A percentile compares a stretch with the other conserved stretches of the same genome.
Conservation (phyloP, 2,113 vertebrate species). For the Bos taurus region ARS-UCD2.0 NC_037330.1:112676501-112677000, state of each 20-base stretch:
- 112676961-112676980: neutral
- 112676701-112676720: rapidly evolving
- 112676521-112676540: neutral
- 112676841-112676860: neutral
- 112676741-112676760: rapidly evolving
- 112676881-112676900: neutral
- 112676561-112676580: neutral
- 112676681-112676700: neutral
- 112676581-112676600: neutral
- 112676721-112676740: rapidly evolving
- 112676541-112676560: neutral
- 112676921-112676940: neutral
- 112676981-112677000: rapidly evolving
- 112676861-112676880: neutral
- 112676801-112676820: neutral
- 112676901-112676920: neutral
- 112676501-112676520: rapidly evolving
- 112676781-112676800: neutral
- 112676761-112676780: neutral
- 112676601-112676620: neutral
- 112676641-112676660: neutral
- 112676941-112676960: neutral
- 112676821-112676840: neutral
- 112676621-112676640: neutral
- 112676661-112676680: neutral